These are phyloP conservation scores for Drosophila macrospina DNA, from an alignment of 2,888 invertebrate genomes.

Conservation along the genomic window DNA sequence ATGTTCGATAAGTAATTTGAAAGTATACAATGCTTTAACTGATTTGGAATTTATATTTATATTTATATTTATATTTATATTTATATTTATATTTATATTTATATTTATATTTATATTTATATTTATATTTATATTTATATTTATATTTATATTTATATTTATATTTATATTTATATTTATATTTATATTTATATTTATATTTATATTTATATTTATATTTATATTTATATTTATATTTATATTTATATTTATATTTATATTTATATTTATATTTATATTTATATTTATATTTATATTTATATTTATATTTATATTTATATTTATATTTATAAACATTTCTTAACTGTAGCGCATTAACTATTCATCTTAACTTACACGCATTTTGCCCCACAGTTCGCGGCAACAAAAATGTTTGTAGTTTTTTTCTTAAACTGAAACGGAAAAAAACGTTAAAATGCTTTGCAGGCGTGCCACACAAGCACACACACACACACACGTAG, in stretches of 20 bases:
- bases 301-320: background rate
- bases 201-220: background rate
- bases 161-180: background rate
- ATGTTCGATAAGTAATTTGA: background rate
- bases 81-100: conserved; percentile 1
- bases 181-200: conserved; percentile 3
- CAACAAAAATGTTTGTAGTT: conserved; percentile 52
- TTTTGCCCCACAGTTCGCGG: conserved; percentile 37
- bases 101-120: conserved; percentile 15
- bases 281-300: background rate
- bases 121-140: conserved; percentile 41
- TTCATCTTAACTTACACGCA: conserved; percentile 28
- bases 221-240: background rate
- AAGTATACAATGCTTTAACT: background rate
- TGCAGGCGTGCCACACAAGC: conserved; percentile 36
- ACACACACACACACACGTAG: conserved; percentile 27
- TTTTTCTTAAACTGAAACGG: conserved; percentile 27
- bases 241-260: background rate
- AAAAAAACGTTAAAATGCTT: conserved; percentile 56
- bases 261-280: background rate
- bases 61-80: background rate
- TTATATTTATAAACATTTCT: conserved; percentile 3
- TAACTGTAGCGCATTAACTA: conserved; percentile 40
- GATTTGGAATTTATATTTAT: conserved; percentile 4
- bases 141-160: conserved; percentile 14